Base-by-base conservation (phyloP, 2,113 vertebrate genomes). In the Australoheros scitulus region DNA sequence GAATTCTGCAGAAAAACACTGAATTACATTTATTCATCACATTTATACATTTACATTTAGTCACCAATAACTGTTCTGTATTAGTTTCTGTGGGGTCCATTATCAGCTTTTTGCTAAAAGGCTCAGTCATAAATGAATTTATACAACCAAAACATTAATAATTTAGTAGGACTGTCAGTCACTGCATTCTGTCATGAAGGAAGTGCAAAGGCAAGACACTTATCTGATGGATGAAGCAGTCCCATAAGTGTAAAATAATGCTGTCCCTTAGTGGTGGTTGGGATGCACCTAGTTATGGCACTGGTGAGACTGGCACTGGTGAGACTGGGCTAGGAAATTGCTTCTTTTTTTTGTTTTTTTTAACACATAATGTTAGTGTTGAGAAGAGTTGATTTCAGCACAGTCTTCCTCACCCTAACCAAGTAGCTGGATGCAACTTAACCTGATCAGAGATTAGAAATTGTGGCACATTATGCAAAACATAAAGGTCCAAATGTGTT, bases 11-110 rank as follows among this genome's bases (percentile, higher is more conserved):
- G 38, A 60, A 83, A 83, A 24, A 17, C 52, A 83, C 75, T 77
- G 77, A 79, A 89, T 88, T 79, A 56, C 17, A 84, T 38, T 8
- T 9, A 38, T 38, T 38, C 36, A 38, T 38, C 6, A 34, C 34
- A 7, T 34, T 34, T 34, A 34, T 70, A 75, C 58, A 76, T 61
- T 84, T 32, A 18, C 74, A 86, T 79, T 76, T 74, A 86, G 85
- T 85, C 70, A 85, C 79, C 76, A 65, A 56, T 29, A 17, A 82
- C 56, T 1, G 5, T 57, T 92, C 84, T 74, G 41, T 65, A 79
- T 82, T 64, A 32, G 57, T 77, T 80, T 78, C 64, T 79, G 72
- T 64, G 52, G 20, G 55, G 20, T 75, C 41, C 24, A 5, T n/a
- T 58, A 4, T 81, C 77, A 61, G 1, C 15, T 29, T 79, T 29